phyloP scores from a whole-genome alignment of 2,888 invertebrate genomes.

The Hydrotaea cyrtoneurina region DNA sequence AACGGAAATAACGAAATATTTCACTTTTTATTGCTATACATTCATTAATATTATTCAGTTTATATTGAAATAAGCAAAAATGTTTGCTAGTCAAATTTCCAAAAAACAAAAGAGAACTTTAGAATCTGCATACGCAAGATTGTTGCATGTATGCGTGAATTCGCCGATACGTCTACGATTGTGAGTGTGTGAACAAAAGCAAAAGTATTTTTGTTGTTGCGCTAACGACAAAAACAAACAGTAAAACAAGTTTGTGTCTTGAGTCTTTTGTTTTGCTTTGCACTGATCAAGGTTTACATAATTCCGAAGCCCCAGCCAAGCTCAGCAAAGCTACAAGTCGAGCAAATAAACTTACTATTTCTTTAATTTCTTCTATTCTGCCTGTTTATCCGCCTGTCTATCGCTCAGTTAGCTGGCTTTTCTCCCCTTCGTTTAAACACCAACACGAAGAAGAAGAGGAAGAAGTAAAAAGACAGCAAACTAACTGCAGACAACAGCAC shows the following conservation, averaged over 20 bases:
- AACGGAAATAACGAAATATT: no score
- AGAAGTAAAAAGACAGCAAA: background rate
- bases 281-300: slow-evolving; percentile 40
- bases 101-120: no score
- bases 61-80: background rate
- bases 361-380: slow-evolving; percentile 14
- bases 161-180: background rate
- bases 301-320: slow-evolving; percentile 17
- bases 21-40: background rate
- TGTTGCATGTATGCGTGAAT: no score
- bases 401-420: background rate
- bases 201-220: slow-evolving; percentile 6
- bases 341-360: slow-evolving; percentile 13
- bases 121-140: background rate
- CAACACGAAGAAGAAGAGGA: background rate
- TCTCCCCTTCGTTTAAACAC: background rate
- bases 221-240: background rate
- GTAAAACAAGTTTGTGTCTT: slow-evolving; percentile 60
- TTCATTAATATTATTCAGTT: background rate
- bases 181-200: slow-evolving; percentile 27
- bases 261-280: slow-evolving; percentile 57
- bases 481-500: background rate
- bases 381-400: slow-evolving; percentile 5
- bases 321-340: slow-evolving; percentile 6
- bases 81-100: background rate